These are phyloP conservation scores for Eupithecia pulchellata DNA, from an alignment of 2,888 invertebrate species.

Conservation along the genomic window DNA sequence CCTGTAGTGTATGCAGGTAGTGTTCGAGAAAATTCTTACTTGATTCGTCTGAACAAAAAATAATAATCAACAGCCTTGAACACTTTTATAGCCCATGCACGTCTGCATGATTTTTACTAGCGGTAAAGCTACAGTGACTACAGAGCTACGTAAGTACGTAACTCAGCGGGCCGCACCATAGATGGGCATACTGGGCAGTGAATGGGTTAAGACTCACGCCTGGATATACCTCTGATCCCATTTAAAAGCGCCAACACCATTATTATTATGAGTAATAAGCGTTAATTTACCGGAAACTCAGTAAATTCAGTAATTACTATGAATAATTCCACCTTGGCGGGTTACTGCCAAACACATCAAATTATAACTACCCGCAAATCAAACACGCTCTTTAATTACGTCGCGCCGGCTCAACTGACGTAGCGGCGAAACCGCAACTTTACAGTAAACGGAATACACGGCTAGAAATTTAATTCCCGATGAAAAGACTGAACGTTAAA, in stretches of 20 bases:
- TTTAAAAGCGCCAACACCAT: neutral
- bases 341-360: constrained; percentile 19
- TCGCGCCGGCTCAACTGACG: constrained; percentile 25
- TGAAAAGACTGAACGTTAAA: neutral
- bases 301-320: neutral
- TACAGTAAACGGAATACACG: constrained; percentile 25
- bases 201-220: neutral
- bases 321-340: constrained; percentile 1
- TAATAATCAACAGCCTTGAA: neutral
- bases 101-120: neutral
- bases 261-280: neutral
- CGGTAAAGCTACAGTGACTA: neutral
- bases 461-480: neutral
- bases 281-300: neutral
- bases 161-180: neutral
- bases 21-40: neutral
- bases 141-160: no score
- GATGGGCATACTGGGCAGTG: neutral
- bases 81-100: neutral
- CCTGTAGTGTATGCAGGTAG: neutral
- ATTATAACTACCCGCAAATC: constrained; percentile 27
- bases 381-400: constrained; percentile 26
- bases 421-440: constrained; percentile 38
- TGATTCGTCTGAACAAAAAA: neutral
- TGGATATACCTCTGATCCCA: neutral